phyloP scores from a whole-genome alignment of 30 jellyfish, hydroid and myxozoan species.

The Nemopilema nomurai region DNA sequence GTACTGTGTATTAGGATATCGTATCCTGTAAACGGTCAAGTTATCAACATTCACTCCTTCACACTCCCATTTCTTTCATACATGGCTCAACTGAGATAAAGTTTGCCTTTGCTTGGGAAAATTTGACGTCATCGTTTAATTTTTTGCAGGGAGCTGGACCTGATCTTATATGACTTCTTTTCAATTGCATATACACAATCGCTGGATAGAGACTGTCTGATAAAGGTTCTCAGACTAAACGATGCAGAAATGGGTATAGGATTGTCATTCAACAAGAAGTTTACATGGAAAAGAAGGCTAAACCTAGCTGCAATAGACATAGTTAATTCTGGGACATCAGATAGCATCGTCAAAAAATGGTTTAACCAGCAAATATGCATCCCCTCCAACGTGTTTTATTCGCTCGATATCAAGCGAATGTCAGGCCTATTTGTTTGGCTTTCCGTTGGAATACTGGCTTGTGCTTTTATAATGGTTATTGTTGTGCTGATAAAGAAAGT shows the following conservation, averaged over 20 bases:
- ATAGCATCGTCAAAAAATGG: conserved; percentile 26
- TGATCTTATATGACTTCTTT: conserved; percentile 5
- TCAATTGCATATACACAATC: conserved; percentile 27
- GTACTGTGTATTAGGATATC: too few relatives aligned
- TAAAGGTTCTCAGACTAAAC: conserved; percentile 10
- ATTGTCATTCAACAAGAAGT: conserved; percentile 30
- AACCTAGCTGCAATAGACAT: conserved; percentile 28
- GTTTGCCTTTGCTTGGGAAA: neutral
- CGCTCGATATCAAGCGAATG: conserved; percentile 35
- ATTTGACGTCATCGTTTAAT: neutral
- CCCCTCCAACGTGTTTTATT: neutral
- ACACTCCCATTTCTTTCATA: too few relatives aligned
- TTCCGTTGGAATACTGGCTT: conserved; percentile 24
- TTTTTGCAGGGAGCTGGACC: conserved; percentile 37
- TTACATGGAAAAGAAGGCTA: conserved; percentile 45
- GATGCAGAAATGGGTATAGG: conserved; percentile 27
- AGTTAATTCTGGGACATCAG: conserved; percentile 45
- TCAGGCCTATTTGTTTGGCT: conserved; percentile 8
- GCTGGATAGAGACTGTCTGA: conserved; percentile 34
- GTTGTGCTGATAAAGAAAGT: neutral
- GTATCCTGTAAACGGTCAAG: too few relatives aligned
- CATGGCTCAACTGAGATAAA: neutral
- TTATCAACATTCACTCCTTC: too few relatives aligned
- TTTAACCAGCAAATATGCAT: conserved; percentile 23
- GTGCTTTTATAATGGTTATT: conserved; percentile 4